A percentile compares a stretch with the other conserved stretches of the same genome.
Evolutionary conservation across 1,140 invertebrate genomes (phyloP).

Genomic region (Apis cerana): DNA sequence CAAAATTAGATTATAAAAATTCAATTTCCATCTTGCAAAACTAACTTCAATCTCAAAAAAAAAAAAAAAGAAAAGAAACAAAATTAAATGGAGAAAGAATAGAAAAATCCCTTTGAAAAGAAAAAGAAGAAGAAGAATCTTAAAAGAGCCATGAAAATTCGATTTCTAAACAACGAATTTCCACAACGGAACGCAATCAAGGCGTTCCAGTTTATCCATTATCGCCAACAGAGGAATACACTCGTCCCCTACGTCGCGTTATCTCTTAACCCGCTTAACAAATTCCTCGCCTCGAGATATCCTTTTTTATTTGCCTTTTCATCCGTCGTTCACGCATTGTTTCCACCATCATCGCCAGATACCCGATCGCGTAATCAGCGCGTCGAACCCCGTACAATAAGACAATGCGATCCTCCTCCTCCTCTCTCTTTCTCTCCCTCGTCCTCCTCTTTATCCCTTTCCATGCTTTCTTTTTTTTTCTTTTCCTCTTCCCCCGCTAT

Average conservation of each 20-base stretch:
- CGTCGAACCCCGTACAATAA: background rate
- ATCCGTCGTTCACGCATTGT: conserved; percentile 12
- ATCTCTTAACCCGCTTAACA: conserved; percentile 12
- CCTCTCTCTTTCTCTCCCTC: background rate
- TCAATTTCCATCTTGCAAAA: too few relatives aligned
- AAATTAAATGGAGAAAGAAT: too few relatives aligned
- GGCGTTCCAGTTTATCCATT: background rate
- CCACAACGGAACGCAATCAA: background rate
- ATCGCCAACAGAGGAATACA: background rate
- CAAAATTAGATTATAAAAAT: too few relatives aligned
- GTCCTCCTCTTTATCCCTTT: too few relatives aligned
- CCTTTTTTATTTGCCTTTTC: conserved; percentile 26
- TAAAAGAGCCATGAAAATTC: background rate
- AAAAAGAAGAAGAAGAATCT: too few relatives aligned
- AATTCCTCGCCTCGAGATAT: background rate
- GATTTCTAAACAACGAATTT: background rate
- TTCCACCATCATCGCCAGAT: conserved; percentile 28
- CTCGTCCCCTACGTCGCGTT: conserved; percentile 3
- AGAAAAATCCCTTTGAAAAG: too few relatives aligned
- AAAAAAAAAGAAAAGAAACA: too few relatives aligned
- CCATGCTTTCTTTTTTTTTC: background rate
- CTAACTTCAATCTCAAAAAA: too few relatives aligned
- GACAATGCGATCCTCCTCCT: conserved; percentile 1
- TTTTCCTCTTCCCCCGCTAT: too few relatives aligned
- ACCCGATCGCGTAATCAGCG: conserved; percentile 29